These are phyloP conservation scores for Ceyx margarethae DNA, from an alignment of 2,113 vertebrate genomes.

Conservation along the genomic window DNA sequence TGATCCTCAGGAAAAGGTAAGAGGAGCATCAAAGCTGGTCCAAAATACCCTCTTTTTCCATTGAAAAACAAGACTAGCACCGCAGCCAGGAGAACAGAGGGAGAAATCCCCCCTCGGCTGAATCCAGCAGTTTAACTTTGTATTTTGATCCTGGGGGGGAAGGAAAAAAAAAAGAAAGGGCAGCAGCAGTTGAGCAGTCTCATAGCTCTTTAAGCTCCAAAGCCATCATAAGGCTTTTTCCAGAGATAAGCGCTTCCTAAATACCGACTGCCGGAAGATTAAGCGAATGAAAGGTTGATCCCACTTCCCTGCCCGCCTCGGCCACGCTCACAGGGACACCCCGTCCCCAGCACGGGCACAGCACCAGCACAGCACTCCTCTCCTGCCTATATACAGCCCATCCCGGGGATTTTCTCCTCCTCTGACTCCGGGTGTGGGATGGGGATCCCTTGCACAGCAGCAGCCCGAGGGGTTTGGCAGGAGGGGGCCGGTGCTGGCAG, in stretches of 20 bases:
- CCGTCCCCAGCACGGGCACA: not conserved
- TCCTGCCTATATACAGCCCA: not conserved
- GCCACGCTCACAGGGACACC: not conserved
- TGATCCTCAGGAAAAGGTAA: not conserved
- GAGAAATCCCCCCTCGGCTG: not conserved
- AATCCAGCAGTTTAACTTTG: not conserved
- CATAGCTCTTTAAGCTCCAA: constrained; percentile 46
- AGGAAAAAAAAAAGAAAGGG: not conserved
- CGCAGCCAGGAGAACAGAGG: not conserved
- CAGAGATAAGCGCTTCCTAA: constrained; percentile 61
- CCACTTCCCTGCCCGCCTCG: not conserved
- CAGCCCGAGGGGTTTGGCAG: not conserved
- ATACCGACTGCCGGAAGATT: constrained; percentile 35
- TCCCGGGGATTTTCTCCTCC: not conserved
- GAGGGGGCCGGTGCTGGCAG: not conserved
- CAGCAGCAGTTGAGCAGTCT: not conserved
- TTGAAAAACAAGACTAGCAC: not conserved
- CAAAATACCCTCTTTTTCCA: not conserved
- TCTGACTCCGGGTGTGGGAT: accelerated
- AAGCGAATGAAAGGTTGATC: constrained; percentile 33
- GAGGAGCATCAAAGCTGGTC: not conserved
- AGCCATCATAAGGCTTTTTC: constrained; percentile 33
- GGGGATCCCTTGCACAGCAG: not conserved
- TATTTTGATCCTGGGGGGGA: not conserved
- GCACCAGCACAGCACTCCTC: not conserved